A percentile compares a stretch with the other conserved stretches of the same genome.
phyloP scores from a whole-genome alignment of 2,113 vertebrate species.

The Ranitomeya variabilis region DNA sequence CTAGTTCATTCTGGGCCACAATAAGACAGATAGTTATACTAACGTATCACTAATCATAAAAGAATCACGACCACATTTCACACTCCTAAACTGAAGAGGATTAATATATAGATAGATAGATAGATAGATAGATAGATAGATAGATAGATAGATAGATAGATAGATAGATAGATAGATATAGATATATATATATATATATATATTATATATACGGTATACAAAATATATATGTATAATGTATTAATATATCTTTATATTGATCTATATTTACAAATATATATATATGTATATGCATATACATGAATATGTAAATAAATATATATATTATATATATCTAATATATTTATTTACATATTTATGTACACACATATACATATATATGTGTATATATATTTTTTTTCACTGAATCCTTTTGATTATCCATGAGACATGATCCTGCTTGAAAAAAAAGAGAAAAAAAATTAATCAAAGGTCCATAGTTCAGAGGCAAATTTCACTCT shows the following conservation, averaged over 20 bases:
- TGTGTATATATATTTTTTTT: background rate
- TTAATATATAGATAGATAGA: background rate
- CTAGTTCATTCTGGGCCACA: background rate
- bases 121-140: too few species aligned
- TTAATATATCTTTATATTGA: too few species aligned
- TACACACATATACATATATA: too few species aligned
- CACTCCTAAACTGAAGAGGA: background rate
- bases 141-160: too few species aligned
- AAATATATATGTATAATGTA: too few species aligned
- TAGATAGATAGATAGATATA: background rate
- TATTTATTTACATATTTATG: too few species aligned
- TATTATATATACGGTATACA: background rate
- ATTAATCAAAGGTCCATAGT: slow-evolving; percentile 27
- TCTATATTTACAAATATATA: too few species aligned
- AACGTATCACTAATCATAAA: background rate
- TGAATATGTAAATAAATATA: too few species aligned
- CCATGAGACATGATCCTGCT: background rate
- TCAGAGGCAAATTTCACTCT: slow-evolving; percentile 11
- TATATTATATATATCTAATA: too few species aligned
- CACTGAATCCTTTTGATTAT: background rate
- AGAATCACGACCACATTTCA: background rate
- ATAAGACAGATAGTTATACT: background rate
- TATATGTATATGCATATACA: too few species aligned
- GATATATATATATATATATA: background rate
- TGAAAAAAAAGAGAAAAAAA: slow-evolving; percentile 15